Evolutionary conservation across 2,888 invertebrate species (phyloP).

Genomic region (Biston stratarius): DNA sequence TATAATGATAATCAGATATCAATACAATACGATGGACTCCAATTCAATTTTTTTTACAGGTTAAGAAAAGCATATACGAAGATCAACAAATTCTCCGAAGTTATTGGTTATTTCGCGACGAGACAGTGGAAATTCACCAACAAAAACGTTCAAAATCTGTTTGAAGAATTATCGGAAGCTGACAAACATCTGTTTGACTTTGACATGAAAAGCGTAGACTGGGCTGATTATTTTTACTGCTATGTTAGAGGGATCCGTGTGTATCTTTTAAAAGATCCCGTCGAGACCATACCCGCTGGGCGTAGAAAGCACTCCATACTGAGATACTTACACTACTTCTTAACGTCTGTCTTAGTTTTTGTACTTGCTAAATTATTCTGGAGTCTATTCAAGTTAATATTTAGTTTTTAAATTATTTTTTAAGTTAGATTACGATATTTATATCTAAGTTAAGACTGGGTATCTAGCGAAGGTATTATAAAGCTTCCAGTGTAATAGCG

Average conservation of each 20-base stretch:
- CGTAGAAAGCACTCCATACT: conserved; percentile 71
- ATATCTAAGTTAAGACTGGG: conserved; percentile 2
- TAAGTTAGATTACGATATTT: conserved; percentile 10
- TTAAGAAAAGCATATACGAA: conserved; percentile 90
- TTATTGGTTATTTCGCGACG: conserved; percentile 90
- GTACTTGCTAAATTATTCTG: conserved; percentile 57
- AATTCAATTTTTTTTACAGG: conserved; percentile 70
- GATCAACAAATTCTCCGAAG: conserved; percentile 90
- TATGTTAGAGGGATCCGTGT: conserved; percentile 90
- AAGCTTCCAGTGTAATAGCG: too few species aligned
- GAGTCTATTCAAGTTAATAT: conserved; percentile 43
- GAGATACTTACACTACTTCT: conserved; percentile 59
- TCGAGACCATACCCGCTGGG: conserved; percentile 88
- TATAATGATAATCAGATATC: too few species aligned
- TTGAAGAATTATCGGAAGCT: conserved; percentile 81
- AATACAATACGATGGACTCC: too few species aligned
- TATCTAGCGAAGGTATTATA: background rate
- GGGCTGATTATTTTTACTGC: conserved; percentile 89
- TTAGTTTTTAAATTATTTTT: conserved; percentile 40
- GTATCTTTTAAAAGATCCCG: conserved; percentile 91
- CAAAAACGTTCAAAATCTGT: conserved; percentile 84
- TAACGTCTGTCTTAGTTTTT: conserved; percentile 49
- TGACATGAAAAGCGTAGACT: conserved; percentile 88
- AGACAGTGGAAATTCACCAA: conserved; percentile 91
- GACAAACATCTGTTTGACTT: conserved; percentile 89